Base-by-base conservation (phyloP, 2,888 invertebrate species). In the Drosophila sordidula region DNA sequence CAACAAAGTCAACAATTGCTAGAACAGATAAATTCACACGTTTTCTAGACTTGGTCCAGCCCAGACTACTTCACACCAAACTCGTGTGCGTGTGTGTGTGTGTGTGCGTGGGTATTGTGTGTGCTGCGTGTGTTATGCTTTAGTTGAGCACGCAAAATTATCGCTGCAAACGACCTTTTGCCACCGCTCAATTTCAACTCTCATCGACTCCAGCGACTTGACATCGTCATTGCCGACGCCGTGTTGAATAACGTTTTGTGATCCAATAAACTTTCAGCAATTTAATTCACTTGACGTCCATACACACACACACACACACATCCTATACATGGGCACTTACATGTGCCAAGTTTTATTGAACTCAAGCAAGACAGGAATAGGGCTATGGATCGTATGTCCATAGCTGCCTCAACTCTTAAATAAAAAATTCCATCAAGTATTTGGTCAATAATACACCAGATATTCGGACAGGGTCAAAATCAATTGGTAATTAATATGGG, bases 211-310 rank as follows among this genome's bases (percentile, higher is more conserved):
- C 68, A 44, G 58, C 47, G 62, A 73, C 84, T 68, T 68, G 81
- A 73, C 76, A 78, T 76, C 75, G 84, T 50, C 71, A 65, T 76
- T 65, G 79, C 65, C 70, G 59, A 50, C 58, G 68, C 64, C 63
- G 76, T 70, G 89, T 77, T 86, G 84, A 89, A 88, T 89, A 88
- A 83, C 78, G 80, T 88, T 88, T 87, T 87, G 88, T 87, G 83
- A 89, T 80, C 80, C 86, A 87, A 87, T 87, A 73, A 87, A 87
- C 74, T 78, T 87, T 73, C 51, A 86, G 81, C 86, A 87, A 89
- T 87, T 87, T 80, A 83, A 81, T 78, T 71, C 81, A 89, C 83
- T 89, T 87, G 78, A 79, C 70, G 76, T 78, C 68, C 72, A 39
- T 70, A 70, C 63, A 29, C 39, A 44, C 49, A 46, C 47, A 38